Base-by-base conservation (phyloP, 2,797 vertebrate genomes). In the Naso thynnoides region DNA sequence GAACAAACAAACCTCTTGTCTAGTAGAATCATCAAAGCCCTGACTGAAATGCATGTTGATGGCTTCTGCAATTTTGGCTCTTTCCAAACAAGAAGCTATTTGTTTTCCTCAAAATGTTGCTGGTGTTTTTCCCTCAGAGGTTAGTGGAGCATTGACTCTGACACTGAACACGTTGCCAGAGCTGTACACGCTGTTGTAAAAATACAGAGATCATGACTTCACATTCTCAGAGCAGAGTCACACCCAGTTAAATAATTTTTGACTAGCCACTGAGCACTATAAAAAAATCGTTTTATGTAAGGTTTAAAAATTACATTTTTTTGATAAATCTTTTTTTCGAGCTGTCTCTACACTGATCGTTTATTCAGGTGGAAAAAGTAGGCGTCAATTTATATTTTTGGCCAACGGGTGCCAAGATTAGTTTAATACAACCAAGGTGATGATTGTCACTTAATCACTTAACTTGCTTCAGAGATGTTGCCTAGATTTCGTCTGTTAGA, bases 1-100 rank as follows among this genome's bases (percentile, higher is more conserved):
- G 52, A 71, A 81, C 69, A 81, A 83, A 77, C 73, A 78, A 59
- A 78, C 29, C 64, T 68, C 56, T 78, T 80, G 50, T 79, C 55
- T 68, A 23, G 14, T 47, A 41, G 42, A 72, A 76, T 63, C 50
- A 58, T 71, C 49, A 63, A 64, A 67, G 59, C 39, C 33, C 26
- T 6, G 67, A 63, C 26, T 65, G 52, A 77, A 64, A 73, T 48
- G 27, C 56, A 64, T 3, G 66, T 65, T 29, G 19, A 60, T 50
- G 48, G 33, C 50, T 64, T 57, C 27, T 0, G 0, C 31, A 24
- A 7, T 26, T 24, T 24, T 8, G 45, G 41, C 9, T 52, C 36
- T 60, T 16, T 59, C 21, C 1, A 36, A 69, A 70, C 70, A 68
- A 58, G 19, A 83, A 9, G 8, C 14, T 5, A 2, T 76, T 66